Percentiles rank a stretch among this genome's conserved stretches.
These are phyloP conservation scores for Upupa epops DNA, from an alignment of 2,113 vertebrate species.

Conservation along the genomic window DNA sequence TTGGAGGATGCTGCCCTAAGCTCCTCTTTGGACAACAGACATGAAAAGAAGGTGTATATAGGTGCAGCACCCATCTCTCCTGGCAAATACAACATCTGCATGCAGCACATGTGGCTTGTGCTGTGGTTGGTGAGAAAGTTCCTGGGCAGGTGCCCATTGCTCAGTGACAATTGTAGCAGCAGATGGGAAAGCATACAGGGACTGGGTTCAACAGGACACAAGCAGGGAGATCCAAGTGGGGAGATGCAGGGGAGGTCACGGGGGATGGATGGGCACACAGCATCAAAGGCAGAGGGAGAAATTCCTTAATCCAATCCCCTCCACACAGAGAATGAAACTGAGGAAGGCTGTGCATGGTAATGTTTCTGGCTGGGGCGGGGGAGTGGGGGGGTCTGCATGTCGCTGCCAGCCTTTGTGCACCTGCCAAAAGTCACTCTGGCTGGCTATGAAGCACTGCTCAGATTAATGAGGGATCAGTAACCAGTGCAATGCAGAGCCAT, in stretches of 20 bases:
- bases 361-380: background rate
- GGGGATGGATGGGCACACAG: background rate
- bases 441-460: constrained; percentile 46
- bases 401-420: constrained; percentile 47
- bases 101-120: background rate
- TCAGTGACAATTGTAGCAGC: background rate
- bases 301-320: constrained; percentile 3
- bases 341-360: constrained; percentile 26
- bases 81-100: accelerated
- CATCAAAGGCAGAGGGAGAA: constrained; percentile 42
- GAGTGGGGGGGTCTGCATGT: background rate
- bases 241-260: background rate
- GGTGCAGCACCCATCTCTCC: background rate
- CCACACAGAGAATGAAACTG: constrained; percentile 40
- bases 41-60: background rate
- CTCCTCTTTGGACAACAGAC: background rate
- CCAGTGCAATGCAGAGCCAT: constrained; percentile 53
- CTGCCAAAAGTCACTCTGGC: constrained; percentile 58
- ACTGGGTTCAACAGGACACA: background rate
- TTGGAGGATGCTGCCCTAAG: background rate
- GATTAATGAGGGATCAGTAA: constrained; percentile 67
- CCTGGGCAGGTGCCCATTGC: accelerated
- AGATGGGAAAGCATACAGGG: background rate
- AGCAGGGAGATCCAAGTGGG: background rate
- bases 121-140: background rate